Evolutionary conservation across 1,140 invertebrate species (phyloP), one percentile per base, ranked within the genome.

Genomic region (Trichogramma pretiosum): DNA sequence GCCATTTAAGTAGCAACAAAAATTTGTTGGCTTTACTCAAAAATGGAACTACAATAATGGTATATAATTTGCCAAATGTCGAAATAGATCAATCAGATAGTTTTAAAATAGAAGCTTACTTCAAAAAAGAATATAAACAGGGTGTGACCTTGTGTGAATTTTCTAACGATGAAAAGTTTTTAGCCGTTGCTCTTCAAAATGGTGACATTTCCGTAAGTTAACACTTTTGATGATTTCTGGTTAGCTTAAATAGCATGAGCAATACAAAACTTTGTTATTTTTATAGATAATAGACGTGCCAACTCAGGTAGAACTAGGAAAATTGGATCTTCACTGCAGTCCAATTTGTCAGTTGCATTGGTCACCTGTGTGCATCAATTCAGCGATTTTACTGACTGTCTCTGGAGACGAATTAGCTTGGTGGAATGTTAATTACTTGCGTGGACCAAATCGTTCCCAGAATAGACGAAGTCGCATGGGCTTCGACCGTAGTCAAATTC

Each of bases 181-280:
- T 70, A 16, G 67, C 70, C 5, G 33, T 70, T 22, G 70, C 67
- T 41, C 55, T 63, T 35, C 55, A 64, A 5, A 61, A 50, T 24
- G 70, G 70, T 47, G 34, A 56, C n/a, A 64, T 72, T 56, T 53
- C 38, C 37, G 69, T 72, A 57, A 46, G 38, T n/a, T 28, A 40
- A 14, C 23, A 28, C 11, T 7, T 28, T 28, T 28, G 24, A 28
- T 28, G n/a, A n/a, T 28, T 11, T 28, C 24, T 28, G 5, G 11
- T 28, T 11, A 28, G 11, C n/a, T n/a, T n/a, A n/a, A n/a, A n/a
- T n/a, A n/a, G n/a, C n/a, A n/a, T 28, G 24, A 28, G 5, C 11
- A 28, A 28, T 28, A 28, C 5, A 5, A 28, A 5, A 28, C 11
- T 28, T 28, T 28, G 11, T 28, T 28, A 28, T 28, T 28, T 47